Percentiles rank a stretch among this genome's conserved stretches.
Conservation (phyloP, 2,113 vertebrate genomes). For the Macaca mulatta region DNA sequence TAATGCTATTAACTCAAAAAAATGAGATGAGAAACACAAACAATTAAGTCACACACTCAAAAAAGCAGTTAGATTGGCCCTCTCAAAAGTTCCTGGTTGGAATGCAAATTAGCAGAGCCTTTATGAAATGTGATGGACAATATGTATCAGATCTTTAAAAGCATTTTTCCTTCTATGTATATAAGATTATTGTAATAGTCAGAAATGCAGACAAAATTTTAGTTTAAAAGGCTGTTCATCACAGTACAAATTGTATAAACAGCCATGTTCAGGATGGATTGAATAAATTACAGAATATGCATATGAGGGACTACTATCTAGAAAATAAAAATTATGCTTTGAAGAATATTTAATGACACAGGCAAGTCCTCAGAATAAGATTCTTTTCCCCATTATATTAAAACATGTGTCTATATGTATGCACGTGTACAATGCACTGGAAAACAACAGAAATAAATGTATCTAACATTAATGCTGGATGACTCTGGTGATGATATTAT, state of each 20-base stretch:
- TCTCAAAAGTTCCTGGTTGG: neutral
- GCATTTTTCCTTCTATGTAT: neutral
- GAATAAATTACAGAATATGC: neutral
- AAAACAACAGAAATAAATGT: neutral
- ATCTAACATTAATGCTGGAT: neutral
- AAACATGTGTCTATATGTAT: neutral
- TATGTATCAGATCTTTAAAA: conserved; percentile 9
- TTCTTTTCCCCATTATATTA: neutral
- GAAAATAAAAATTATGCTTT: conserved; percentile 9
- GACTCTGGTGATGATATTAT: neutral
- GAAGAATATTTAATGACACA: neutral
- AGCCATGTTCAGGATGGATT: neutral
- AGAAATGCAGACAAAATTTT: neutral
- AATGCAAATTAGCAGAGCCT: neutral
- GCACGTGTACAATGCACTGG: neutral
- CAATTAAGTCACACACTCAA: neutral
- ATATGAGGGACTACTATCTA: neutral
- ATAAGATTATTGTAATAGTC: neutral
- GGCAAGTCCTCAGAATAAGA: neutral
- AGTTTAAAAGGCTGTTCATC: neutral
- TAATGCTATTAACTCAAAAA: neutral
- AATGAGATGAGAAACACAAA: neutral
- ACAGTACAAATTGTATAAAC: neutral
- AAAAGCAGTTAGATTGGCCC: neutral
- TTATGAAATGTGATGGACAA: neutral